Evolutionary conservation across 2,888 invertebrate genomes (phyloP).

Genomic region (Macrophya alboannulata): DNA sequence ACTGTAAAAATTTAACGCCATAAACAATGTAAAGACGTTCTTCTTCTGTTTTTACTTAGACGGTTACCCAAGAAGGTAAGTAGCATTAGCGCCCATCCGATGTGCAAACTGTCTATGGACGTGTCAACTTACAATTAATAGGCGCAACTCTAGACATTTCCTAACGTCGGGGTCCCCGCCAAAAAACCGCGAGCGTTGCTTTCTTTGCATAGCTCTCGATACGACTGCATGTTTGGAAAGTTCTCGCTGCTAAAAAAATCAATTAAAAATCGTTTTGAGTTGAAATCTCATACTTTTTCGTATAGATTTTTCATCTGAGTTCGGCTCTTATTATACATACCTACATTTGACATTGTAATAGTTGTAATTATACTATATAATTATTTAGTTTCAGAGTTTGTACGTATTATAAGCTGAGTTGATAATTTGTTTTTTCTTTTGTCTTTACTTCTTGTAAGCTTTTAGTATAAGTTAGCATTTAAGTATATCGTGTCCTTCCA

Average conservation of each 20-base stretch:
- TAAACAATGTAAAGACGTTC: no score
- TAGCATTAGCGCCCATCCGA: no score
- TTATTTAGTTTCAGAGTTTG: neutral
- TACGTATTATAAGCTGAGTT: neutral
- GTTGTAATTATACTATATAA: no score
- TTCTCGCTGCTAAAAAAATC: neutral
- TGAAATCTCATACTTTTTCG: neutral
- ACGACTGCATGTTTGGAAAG: neutral
- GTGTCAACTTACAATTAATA: no score
- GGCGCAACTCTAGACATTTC: no score
- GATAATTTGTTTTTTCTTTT: neutral
- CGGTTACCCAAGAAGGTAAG: no score
- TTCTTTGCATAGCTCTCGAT: constrained; percentile 6
- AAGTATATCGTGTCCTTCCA: neutral
- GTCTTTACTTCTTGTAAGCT: neutral
- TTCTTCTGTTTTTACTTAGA: no score
- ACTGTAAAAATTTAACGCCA: no score
- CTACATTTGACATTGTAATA: no score
- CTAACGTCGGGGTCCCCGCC: neutral
- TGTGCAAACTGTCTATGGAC: no score
- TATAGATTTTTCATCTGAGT: no score
- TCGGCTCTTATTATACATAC: no score
- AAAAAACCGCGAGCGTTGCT: neutral
- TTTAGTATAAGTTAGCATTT: neutral
- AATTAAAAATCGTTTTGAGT: neutral